These are phyloP conservation scores for Bombylius discolor DNA, from an alignment of 2,888 invertebrate species.

Conservation along the genomic window DNA sequence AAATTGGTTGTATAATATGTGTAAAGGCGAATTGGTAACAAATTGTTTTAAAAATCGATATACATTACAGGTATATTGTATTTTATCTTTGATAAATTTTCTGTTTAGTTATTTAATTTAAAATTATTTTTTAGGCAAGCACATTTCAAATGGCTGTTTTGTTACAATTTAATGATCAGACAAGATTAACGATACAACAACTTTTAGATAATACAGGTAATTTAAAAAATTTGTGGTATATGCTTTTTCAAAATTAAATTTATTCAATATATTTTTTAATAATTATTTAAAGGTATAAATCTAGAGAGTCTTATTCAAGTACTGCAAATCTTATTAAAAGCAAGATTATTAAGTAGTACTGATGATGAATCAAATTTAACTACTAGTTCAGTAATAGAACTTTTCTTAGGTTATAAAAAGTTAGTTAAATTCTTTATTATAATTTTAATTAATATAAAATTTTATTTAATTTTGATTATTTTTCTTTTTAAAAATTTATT, in stretches of 20 bases:
- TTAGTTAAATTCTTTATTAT: too few relatives aligned
- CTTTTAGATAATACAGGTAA: constrained; percentile 63
- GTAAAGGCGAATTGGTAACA: constrained; percentile 92
- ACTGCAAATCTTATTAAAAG: constrained; percentile 86
- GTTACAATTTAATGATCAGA: constrained; percentile 85
- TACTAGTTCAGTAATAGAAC: constrained; percentile 57
- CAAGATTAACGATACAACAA: constrained; percentile 76
- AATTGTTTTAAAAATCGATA: constrained; percentile 83
- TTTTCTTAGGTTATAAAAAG: constrained; percentile 70
- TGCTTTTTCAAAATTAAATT: too few relatives aligned
- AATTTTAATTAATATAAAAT: too few relatives aligned
- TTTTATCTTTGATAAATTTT: too few relatives aligned
- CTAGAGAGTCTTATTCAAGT: constrained; percentile 50
- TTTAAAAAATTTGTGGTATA: too few relatives aligned
- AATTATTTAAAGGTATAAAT: constrained; percentile 25
- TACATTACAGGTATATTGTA: constrained; percentile 34
- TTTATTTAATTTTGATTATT: too few relatives aligned
- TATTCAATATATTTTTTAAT: too few relatives aligned
- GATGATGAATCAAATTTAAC: constrained; percentile 68
- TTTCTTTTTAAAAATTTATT: too few relatives aligned
- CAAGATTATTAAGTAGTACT: constrained; percentile 68
- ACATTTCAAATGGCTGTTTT: constrained; percentile 99
- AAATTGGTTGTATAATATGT: constrained; percentile 97
- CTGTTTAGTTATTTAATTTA: too few relatives aligned
- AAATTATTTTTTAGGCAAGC: constrained; percentile 46